These are phyloP conservation scores for Lycorma delicatula DNA, from an alignment of 1,140 invertebrate species.

Conservation along the genomic window DNA sequence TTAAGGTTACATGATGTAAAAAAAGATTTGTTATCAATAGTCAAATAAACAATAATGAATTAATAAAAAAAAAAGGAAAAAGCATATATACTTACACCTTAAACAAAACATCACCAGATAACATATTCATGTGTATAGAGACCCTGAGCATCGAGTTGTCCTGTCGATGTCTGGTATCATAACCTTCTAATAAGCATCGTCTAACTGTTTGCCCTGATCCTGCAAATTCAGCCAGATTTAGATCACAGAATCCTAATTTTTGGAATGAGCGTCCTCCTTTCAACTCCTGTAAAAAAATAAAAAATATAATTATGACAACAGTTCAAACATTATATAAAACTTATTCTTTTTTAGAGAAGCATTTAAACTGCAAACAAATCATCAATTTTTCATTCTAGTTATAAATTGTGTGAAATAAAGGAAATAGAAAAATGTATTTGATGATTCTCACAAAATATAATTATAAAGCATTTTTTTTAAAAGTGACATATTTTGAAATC, in stretches of 20 bases:
- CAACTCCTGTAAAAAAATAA: conserved; percentile 48
- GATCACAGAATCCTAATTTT: conserved; percentile 93
- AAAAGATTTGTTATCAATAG: no score
- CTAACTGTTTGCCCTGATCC: conserved; percentile 78
- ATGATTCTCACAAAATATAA: no score
- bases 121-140: conserved; percentile 84
- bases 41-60: background rate
- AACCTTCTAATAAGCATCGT: conserved; percentile 87
- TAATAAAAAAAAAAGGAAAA: background rate
- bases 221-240: conserved; percentile 94
- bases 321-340: no score
- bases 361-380: no score
- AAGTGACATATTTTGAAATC: no score
- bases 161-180: conserved; percentile 80
- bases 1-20: no score
- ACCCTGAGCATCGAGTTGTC: conserved; percentile 94
- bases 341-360: no score
- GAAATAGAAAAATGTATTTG: background rate
- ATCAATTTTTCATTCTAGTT: background rate
- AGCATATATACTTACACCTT: conserved; percentile 75
- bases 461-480: no score
- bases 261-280: conserved; percentile 86
- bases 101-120: conserved; percentile 91
- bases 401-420: background rate
- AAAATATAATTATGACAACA: conserved; percentile 4